phyloP scores from a whole-genome alignment of 2,113 vertebrate genomes.

The Progne subis region DNA sequence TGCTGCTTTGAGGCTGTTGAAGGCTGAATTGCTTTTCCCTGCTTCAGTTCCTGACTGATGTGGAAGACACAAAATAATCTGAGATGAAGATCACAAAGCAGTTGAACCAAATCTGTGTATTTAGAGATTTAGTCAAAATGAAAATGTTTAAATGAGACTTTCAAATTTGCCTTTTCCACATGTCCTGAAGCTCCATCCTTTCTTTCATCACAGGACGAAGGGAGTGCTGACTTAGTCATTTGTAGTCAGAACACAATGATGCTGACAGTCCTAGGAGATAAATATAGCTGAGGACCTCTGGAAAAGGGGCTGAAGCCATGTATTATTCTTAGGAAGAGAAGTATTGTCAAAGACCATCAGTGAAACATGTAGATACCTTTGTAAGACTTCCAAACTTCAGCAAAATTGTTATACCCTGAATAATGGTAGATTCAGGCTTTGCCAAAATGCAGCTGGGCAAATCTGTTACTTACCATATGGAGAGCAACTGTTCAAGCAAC shows the following conservation, averaged over 20 bases:
- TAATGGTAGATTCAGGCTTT: conserved; percentile 50
- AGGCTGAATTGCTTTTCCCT: background rate
- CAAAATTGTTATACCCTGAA: conserved; percentile 47
- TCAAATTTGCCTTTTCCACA: background rate
- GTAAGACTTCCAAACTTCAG: conserved; percentile 63
- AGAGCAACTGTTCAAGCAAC: conserved; percentile 72
- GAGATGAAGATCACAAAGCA: background rate
- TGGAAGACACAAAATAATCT: background rate
- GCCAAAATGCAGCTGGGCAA: conserved; percentile 69
- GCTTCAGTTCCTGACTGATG: background rate
- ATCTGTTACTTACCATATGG: conserved; percentile 71
- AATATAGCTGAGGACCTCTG: background rate
- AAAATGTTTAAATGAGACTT: background rate
- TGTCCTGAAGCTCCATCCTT: background rate
- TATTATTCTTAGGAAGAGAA: conserved; percentile 23
- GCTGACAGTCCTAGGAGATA: background rate
- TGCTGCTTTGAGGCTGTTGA: background rate
- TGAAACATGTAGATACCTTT: conserved; percentile 47
- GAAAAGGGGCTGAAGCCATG: background rate
- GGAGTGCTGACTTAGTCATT: background rate
- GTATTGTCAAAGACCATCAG: conserved; percentile 16
- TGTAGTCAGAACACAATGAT: background rate
- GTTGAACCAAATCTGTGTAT: background rate
- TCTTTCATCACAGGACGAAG: background rate
- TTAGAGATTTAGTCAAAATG: background rate